phyloP scores from a whole-genome alignment of 2,113 vertebrate species.

The Acanthisitta chloris region DNA sequence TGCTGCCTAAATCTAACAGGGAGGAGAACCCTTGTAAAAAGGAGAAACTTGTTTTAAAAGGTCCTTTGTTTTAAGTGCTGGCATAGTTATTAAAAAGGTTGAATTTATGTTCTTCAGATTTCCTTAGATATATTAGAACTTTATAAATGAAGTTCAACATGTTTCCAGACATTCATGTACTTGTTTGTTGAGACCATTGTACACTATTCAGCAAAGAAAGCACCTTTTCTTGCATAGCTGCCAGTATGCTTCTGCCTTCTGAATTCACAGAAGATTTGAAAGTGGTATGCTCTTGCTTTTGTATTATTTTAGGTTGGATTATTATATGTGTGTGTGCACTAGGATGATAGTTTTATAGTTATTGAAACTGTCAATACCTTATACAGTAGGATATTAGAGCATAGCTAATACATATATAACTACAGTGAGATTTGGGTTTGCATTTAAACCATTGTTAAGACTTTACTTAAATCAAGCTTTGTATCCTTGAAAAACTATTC shows the following conservation, averaged over 20 bases:
- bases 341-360: background rate
- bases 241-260: background rate
- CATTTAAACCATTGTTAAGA: background rate
- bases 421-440: background rate
- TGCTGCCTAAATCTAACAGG: constrained; percentile 34
- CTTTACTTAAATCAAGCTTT: background rate
- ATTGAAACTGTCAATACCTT: background rate
- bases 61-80: constrained; percentile 39
- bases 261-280: background rate
- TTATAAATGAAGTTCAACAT: background rate
- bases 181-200: background rate
- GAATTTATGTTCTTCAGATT: constrained; percentile 42
- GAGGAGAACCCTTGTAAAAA: constrained; percentile 30
- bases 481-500: background rate
- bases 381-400: background rate
- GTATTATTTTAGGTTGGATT: background rate
- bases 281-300: background rate
- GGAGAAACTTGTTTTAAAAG: constrained; percentile 15
- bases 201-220: background rate
- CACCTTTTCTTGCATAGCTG: background rate
- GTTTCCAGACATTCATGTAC: background rate
- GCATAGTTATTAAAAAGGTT: constrained; percentile 36
- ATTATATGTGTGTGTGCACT: background rate
- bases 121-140: constrained; percentile 13
- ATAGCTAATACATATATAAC: background rate